phyloP scores from a whole-genome alignment of 1,140 invertebrate genomes.

The Hylyphantes graminicola region DNA sequence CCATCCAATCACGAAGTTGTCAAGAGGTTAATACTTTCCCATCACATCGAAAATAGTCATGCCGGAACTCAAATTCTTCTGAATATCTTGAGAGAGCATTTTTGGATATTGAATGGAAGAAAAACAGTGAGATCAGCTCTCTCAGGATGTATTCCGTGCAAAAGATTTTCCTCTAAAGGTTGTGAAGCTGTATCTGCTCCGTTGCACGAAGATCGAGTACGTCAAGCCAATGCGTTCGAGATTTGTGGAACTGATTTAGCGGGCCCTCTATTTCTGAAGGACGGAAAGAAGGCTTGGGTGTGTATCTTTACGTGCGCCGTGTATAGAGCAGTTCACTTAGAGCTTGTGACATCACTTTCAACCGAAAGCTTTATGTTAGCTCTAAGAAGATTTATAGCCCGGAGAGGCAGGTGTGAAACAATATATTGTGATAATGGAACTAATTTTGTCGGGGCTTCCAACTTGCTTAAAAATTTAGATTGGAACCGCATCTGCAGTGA shows the following conservation, averaged over 20 bases:
- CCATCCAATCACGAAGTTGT: background rate
- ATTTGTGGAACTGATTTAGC: background rate
- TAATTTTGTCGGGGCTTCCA: constrained; percentile 25
- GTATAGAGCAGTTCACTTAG: background rate
- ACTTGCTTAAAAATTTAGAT: background rate
- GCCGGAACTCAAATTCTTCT: background rate
- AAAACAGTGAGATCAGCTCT: background rate
- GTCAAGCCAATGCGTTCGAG: constrained; percentile 5
- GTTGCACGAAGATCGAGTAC: constrained; percentile 1
- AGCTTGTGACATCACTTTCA: background rate
- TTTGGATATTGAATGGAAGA: constrained; percentile 9
- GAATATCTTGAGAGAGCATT: background rate
- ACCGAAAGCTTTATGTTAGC: background rate
- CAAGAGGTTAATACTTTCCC: background rate
- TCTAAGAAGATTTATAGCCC: background rate
- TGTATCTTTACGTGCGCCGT: background rate
- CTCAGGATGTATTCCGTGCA: background rate
- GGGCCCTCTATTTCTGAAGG: background rate
- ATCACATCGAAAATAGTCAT: background rate
- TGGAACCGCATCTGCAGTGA: background rate
- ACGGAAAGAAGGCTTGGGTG: background rate
- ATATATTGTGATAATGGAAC: constrained; percentile 57
- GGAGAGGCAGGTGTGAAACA: constrained; percentile 15
- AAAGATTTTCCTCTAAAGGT: background rate
- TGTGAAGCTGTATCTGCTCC: too few species aligned